A percentile compares a stretch with the other conserved stretches of the same genome.
Evolutionary conservation across 2,113 vertebrate species (phyloP).

Genomic region (Sterrhoptilus dennistouni): DNA sequence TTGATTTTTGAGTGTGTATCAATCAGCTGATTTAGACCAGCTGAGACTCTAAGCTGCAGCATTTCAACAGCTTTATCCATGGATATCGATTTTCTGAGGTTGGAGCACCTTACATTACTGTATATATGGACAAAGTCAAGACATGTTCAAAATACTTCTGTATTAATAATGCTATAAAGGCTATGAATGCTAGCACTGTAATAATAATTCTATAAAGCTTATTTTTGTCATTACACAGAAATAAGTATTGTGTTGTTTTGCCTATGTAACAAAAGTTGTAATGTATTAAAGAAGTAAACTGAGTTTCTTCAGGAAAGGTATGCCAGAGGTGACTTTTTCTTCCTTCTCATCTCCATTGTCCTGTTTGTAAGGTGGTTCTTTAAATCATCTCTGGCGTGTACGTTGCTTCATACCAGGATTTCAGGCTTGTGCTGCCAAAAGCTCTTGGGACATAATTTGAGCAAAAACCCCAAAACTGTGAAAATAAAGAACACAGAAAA

Average conservation of each 20-base stretch:
- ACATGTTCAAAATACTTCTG: background rate
- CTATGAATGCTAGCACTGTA: background rate
- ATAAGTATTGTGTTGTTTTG: background rate
- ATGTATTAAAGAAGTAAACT: background rate
- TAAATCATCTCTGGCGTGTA: background rate
- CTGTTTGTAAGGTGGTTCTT: background rate
- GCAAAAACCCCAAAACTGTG: background rate
- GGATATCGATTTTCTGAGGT: background rate
- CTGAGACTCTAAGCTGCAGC: background rate
- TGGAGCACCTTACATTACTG: background rate
- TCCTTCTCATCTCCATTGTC: background rate
- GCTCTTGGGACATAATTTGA: background rate
- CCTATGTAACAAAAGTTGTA: background rate
- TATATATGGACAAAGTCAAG: background rate
- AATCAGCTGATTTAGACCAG: background rate
- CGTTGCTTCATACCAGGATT: background rate
- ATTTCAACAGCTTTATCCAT: background rate
- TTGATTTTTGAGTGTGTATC: background rate
- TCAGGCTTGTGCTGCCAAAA: background rate
- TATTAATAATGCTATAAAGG: background rate
- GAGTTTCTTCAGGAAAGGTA: background rate
- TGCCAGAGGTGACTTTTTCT: background rate
- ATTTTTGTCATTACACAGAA: background rate
- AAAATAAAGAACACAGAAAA: background rate
- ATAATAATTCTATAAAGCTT: background rate